Percentiles rank a stretch among this genome's conserved stretches.
phyloP scores from a whole-genome alignment of 2,797 vertebrate species.

The Karalla daura region DNA sequence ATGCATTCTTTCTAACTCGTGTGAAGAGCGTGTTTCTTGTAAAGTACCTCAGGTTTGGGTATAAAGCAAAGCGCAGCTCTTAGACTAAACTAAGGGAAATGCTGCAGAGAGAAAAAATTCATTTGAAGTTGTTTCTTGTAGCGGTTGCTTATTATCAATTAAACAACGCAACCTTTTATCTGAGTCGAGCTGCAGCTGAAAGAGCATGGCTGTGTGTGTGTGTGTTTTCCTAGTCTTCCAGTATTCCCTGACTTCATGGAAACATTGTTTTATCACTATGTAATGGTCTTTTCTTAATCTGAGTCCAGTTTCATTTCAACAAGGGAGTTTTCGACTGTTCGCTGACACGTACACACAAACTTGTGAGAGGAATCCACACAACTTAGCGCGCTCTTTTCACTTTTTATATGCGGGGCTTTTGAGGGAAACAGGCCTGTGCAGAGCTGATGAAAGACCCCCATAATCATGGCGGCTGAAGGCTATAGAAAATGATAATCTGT shows the following conservation, averaged over 20 bases:
- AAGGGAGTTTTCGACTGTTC: neutral
- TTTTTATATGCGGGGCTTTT: slow-evolving; percentile 15
- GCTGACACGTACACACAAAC: neutral
- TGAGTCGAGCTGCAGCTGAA: slow-evolving; percentile 7
- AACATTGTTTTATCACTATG: slow-evolving; percentile 27
- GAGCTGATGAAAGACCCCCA: slow-evolving; percentile 24
- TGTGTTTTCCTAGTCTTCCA: slow-evolving; percentile 7
- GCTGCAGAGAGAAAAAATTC: neutral
- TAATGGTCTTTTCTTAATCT: slow-evolving; percentile 32
- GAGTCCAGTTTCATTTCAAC: slow-evolving; percentile 12
- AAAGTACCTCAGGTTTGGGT: slow-evolving; percentile 21
- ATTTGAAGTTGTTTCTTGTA: slow-evolving; percentile 9
- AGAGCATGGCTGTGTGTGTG: neutral
- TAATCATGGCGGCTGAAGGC: slow-evolving; percentile 12
- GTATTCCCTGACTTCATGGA: slow-evolving; percentile 24
- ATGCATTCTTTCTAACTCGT: slow-evolving; percentile 32
- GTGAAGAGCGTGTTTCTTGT: slow-evolving; percentile 18
- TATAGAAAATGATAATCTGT: slow-evolving; percentile 31
- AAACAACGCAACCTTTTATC: slow-evolving; percentile 9
- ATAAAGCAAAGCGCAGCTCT: neutral
- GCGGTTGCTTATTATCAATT: slow-evolving; percentile 6
- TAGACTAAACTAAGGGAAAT: slow-evolving; percentile 37
- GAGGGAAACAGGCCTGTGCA: slow-evolving; percentile 3
- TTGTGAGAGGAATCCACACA: neutral
- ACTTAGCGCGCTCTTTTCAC: neutral